These are phyloP conservation scores for Drosophila bocqueti DNA, from an alignment of 1,140 invertebrate species.

Conservation along the genomic window DNA sequence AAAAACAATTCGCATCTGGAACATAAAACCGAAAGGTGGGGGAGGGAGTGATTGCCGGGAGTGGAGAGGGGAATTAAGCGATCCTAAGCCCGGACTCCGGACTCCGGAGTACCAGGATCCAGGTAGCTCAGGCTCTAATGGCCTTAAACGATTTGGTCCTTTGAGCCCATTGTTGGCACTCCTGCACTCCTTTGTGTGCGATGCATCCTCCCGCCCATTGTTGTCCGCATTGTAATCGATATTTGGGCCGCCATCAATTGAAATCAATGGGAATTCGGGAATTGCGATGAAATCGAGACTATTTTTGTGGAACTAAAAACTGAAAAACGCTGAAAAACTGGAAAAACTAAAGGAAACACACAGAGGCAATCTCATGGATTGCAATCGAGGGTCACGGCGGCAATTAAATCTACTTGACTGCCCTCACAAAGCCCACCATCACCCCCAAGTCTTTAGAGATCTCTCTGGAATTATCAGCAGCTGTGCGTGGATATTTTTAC, in stretches of 20 bases:
- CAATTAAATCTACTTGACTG: slow-evolving; percentile 65
- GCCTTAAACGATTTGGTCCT: slow-evolving; percentile 44
- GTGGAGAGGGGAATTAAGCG: slow-evolving; percentile 29
- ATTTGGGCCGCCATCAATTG: slow-evolving; percentile 55
- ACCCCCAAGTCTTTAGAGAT: slow-evolving; percentile 23
- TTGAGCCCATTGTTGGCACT: slow-evolving; percentile 14
- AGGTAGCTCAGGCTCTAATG: slow-evolving; percentile 37
- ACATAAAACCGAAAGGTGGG: background rate
- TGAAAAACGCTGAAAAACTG: slow-evolving; percentile 1
- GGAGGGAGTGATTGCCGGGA: background rate
- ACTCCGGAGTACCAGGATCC: background rate
- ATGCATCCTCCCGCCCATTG: slow-evolving; percentile 39
- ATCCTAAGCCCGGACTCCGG: slow-evolving; percentile 14
- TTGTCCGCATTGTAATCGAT: slow-evolving; percentile 57
- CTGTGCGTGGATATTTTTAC: too few species aligned
- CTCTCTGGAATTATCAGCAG: slow-evolving; percentile 16
- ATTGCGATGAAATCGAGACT: slow-evolving; percentile 60
- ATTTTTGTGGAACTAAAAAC: slow-evolving; percentile 34
- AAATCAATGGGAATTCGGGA: slow-evolving; percentile 46
- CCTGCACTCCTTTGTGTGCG: background rate
- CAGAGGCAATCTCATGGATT: slow-evolving; percentile 1
- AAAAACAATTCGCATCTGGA: slow-evolving; percentile 26
- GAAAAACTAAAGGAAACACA: slow-evolving; percentile 1
- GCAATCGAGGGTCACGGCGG: slow-evolving; percentile 32
- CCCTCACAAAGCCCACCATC: slow-evolving; percentile 5